A percentile compares a stretch with the other conserved stretches of the same genome.
phyloP scores from a whole-genome alignment of 1,140 invertebrate species.

The Piezodorus guildinii region DNA sequence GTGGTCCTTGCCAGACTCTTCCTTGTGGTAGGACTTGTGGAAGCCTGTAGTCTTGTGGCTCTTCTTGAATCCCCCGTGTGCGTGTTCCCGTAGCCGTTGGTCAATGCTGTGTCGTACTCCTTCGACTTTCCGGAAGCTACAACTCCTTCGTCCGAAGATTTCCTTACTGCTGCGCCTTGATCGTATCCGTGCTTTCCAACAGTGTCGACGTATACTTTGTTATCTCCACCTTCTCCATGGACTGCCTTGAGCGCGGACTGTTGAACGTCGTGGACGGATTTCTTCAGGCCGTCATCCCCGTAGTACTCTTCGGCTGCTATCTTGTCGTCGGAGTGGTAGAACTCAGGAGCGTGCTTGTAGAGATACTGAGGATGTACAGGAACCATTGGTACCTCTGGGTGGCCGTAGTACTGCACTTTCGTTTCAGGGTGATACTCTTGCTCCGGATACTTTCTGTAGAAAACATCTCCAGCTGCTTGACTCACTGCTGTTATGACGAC shows the following conservation, averaged over 20 bases:
- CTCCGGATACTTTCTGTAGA: neutral
- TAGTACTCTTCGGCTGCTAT: no score
- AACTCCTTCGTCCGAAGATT: neutral
- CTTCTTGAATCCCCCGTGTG: constrained; percentile 41
- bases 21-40: constrained; percentile 58
- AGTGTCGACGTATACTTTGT: no score
- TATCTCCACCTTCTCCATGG: no score
- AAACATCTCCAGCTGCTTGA: neutral
- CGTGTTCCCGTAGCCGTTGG: constrained; percentile 12
- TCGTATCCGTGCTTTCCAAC: neutral
- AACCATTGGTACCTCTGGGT: neutral
- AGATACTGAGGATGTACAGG: neutral
- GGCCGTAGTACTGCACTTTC: neutral
- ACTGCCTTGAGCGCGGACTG: no score
- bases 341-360: neutral
- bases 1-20: constrained; percentile 60
- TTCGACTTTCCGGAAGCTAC: neutral
- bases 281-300: no score
- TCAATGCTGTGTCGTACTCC: neutral
- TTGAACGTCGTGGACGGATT: no score
- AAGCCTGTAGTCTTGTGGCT: constrained; percentile 54
- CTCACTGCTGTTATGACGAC: neutral
- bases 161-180: neutral
- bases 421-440: neutral
- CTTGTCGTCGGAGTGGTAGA: neutral